These are phyloP conservation scores for Neocrepidodera transversa DNA, from an alignment of 2,888 invertebrate species.

Conservation along the genomic window DNA sequence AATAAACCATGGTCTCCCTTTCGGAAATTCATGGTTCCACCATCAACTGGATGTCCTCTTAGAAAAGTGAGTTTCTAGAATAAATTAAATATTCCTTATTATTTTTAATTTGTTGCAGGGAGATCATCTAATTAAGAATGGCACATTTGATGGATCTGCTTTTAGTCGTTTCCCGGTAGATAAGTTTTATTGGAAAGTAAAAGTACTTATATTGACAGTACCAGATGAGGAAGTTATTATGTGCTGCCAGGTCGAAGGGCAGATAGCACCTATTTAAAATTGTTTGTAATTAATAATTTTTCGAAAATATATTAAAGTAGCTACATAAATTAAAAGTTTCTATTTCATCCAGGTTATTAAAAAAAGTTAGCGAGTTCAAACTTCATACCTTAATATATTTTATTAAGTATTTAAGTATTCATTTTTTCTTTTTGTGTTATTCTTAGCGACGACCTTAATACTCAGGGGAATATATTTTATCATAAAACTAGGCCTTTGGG, in stretches of 20 bases:
- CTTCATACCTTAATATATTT: too few relatives aligned
- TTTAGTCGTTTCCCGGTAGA: conserved; percentile 44
- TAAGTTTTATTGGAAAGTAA: conserved; percentile 50
- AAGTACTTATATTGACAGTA: conserved; percentile 38
- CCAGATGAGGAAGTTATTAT: conserved; percentile 33
- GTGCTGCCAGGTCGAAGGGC: conserved; percentile 46
- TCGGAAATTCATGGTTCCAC: conserved; percentile 40
- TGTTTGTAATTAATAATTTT: too few relatives aligned
- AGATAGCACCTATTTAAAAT: conserved; percentile 40
- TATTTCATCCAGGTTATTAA: too few relatives aligned
- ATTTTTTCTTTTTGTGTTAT: too few relatives aligned
- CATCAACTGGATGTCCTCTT: conserved; percentile 44
- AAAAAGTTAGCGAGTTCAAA: too few relatives aligned
- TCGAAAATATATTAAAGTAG: too few relatives aligned
- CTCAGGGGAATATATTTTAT: too few relatives aligned
- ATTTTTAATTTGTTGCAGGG: conserved; percentile 41
- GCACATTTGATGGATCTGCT: conserved; percentile 48
- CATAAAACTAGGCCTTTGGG: too few relatives aligned
- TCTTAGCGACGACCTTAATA: too few relatives aligned
- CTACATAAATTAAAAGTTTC: too few relatives aligned
- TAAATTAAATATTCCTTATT: not conserved
- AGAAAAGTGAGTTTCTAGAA: conserved; percentile 40
- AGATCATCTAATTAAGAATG: conserved; percentile 42
- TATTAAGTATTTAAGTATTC: too few relatives aligned
- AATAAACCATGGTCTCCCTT: conserved; percentile 47